Evolutionary conservation across 2,113 vertebrate species (phyloP).

Genomic region (Rhineura floridana): DNA sequence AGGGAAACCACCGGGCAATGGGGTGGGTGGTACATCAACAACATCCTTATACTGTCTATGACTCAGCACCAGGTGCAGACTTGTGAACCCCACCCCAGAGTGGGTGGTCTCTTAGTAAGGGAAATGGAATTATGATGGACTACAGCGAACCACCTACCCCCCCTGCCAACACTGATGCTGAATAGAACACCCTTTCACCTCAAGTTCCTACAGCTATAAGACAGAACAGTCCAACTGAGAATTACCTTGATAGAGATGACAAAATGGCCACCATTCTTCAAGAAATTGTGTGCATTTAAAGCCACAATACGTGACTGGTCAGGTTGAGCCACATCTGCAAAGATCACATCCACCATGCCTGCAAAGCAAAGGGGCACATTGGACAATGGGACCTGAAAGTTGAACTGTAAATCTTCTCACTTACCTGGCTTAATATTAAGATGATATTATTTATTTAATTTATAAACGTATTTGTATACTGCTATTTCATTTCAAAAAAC

Average conservation of each 20-base stretch:
- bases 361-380: not conserved
- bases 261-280: slow-evolving; percentile 92
- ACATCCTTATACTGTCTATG: no score
- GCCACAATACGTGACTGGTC: slow-evolving; percentile 94
- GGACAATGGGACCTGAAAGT: not conserved
- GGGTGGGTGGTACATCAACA: no score
- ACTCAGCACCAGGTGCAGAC: no score
- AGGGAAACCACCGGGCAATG: no score
- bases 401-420: not conserved
- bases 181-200: not conserved
- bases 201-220: not conserved
- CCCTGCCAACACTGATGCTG: no score
- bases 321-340: slow-evolving; percentile 93
- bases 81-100: no score
- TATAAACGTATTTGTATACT: no score
- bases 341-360: slow-evolving; percentile 98
- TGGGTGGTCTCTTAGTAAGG: no score
- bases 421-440: not conserved
- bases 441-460: no score
- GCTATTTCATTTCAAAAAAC: no score
- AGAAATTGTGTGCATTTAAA: slow-evolving; percentile 92
- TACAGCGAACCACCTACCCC: no score
- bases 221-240: not conserved
- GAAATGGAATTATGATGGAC: no score
- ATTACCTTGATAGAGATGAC: slow-evolving; percentile 94